phyloP scores from a whole-genome alignment of 30 jellyfish, hydroid and myxozoan species.

The Mastigias papua region DNA sequence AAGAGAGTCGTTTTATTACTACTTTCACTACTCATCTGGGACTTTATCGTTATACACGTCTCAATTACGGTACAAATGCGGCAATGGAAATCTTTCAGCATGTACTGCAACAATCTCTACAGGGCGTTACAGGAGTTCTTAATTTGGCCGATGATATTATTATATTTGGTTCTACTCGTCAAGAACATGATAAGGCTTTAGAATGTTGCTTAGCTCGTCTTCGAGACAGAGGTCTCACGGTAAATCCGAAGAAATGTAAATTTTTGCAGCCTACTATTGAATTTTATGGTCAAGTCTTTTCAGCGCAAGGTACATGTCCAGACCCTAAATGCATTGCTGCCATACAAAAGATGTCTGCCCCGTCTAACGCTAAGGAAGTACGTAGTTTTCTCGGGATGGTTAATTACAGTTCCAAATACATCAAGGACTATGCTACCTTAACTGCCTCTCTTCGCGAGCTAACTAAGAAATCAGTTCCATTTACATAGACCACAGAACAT shows the following conservation, averaged over 20 bases:
- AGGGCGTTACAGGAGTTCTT: slow-evolving; percentile 35
- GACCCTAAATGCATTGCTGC: slow-evolving; percentile 47
- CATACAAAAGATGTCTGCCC: slow-evolving; percentile 12
- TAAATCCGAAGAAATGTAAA: slow-evolving; percentile 53
- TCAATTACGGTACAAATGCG: slow-evolving; percentile 56
- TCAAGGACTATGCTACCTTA: slow-evolving; percentile 28
- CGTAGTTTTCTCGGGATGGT: slow-evolving; percentile 53
- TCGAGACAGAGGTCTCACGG: slow-evolving; percentile 23
- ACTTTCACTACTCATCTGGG: slow-evolving; percentile 31
- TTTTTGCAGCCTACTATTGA: slow-evolving; percentile 5
- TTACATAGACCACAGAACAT: slow-evolving; percentile 30
- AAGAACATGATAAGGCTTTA: slow-evolving; percentile 56
- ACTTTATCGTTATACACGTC: slow-evolving; percentile 20
- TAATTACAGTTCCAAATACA: slow-evolving; percentile 19
- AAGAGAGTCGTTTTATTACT: slow-evolving; percentile 32
- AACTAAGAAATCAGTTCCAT: slow-evolving; percentile 14
- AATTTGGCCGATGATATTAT: slow-evolving; percentile 58
- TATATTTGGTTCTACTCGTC: slow-evolving; percentile 36
- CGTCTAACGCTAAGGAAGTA: slow-evolving; percentile 32
- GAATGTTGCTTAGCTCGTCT: slow-evolving; percentile 15
- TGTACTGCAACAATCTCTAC: slow-evolving; percentile 15
- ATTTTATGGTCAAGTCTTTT: slow-evolving; percentile 12
- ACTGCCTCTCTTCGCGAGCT: slow-evolving; percentile 61
- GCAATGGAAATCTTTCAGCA: slow-evolving; percentile 58
- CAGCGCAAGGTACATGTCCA: slow-evolving; percentile 51